A percentile compares a stretch with the other conserved stretches of the same genome.
Conservation (phyloP, 2,888 invertebrate species). For the Agapostemon virescens region DNA sequence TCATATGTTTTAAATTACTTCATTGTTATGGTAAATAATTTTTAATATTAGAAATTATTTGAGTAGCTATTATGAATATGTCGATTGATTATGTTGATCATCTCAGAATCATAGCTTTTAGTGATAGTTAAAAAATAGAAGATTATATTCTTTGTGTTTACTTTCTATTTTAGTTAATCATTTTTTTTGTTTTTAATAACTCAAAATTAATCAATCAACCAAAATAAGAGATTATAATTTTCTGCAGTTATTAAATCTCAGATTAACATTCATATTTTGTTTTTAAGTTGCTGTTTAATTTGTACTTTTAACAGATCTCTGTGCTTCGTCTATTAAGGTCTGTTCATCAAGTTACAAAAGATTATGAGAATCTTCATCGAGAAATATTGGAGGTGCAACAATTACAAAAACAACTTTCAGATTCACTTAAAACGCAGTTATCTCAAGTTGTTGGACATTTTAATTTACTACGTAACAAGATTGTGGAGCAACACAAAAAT, state of each 20-base stretch:
- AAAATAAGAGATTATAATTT: not conserved
- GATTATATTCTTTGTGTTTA: not conserved
- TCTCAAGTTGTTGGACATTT: slow-evolving; percentile 88
- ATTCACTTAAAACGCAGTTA: slow-evolving; percentile 87
- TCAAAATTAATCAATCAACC: not conserved
- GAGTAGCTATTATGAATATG: not conserved
- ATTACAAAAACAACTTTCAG: slow-evolving; percentile 89
- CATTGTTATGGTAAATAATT: not conserved
- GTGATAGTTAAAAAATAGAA: not conserved
- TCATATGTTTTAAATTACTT: not conserved
- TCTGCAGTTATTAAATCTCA: not conserved
- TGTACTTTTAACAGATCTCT: slow-evolving; percentile 82
- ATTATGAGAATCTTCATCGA: slow-evolving; percentile 89
- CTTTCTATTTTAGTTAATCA: not conserved
- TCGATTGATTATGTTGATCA: not conserved
- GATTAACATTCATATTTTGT: slow-evolving; percentile 21
- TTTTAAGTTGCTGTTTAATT: slow-evolving; percentile 44
- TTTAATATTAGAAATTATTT: not conserved
- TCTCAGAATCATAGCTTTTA: not conserved
- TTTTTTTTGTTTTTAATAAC: not conserved
- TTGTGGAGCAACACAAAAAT: slow-evolving; percentile 81
- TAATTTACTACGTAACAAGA: slow-evolving; percentile 86
- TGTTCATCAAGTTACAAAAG: slow-evolving; percentile 88
- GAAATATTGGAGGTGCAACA: slow-evolving; percentile 91
- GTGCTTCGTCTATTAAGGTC: slow-evolving; percentile 88